phyloP scores from a whole-genome alignment of 92 coral and sea anemone species.

The Siderastrea radians region DNA sequence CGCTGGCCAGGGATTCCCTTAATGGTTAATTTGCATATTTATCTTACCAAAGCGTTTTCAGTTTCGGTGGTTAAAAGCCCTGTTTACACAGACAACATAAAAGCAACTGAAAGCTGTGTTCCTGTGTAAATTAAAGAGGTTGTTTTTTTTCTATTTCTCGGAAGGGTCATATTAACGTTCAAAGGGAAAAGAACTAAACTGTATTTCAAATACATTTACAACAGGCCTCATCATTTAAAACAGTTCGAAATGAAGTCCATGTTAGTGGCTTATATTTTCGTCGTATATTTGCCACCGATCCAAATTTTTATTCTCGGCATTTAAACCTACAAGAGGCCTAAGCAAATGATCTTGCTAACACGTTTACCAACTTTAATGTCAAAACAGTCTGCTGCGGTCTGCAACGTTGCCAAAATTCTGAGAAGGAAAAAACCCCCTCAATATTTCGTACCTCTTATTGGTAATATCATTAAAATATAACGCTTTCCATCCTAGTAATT shows the following conservation, averaged over 20 bases:
- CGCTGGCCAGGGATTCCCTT: neutral
- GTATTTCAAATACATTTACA: too few relatives aligned
- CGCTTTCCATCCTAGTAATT: too few relatives aligned
- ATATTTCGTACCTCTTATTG: neutral
- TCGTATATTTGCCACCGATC: neutral
- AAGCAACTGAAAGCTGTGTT: neutral
- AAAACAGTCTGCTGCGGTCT: neutral
- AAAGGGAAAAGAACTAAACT: too few relatives aligned
- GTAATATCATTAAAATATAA: neutral
- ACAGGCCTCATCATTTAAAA: too few relatives aligned
- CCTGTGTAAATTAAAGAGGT: too few relatives aligned
- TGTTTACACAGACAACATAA: neutral
- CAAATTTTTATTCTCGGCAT: neutral
- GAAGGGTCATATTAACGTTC: too few relatives aligned
- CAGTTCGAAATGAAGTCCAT: too few relatives aligned
- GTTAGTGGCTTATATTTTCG: too few relatives aligned
- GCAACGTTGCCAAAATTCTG: neutral
- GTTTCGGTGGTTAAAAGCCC: constrained; percentile 2
- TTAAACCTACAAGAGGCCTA: neutral
- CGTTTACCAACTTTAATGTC: neutral
- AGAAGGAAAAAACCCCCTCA: neutral
- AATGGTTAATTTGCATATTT: neutral
- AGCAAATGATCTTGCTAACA: neutral
- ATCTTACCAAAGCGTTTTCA: neutral
- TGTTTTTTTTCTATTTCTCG: too few relatives aligned